Evolutionary conservation across 2,888 invertebrate genomes (phyloP).

Genomic region (Imbricaverruca yamaguchii): DNA sequence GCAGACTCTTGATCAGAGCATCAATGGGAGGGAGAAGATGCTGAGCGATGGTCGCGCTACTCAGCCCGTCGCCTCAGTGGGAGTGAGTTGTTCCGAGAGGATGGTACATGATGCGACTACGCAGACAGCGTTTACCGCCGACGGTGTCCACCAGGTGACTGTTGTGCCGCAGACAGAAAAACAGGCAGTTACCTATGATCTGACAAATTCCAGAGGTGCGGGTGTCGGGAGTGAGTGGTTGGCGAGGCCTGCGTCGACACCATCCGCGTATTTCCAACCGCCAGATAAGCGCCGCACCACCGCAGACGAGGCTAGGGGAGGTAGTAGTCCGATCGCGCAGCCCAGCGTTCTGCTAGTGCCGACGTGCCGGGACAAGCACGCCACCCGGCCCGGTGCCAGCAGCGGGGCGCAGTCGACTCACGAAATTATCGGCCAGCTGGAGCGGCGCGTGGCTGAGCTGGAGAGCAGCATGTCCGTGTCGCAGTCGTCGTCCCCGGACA

Average conservation of each 20-base stretch:
- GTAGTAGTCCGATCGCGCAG: no score
- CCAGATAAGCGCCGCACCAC: no score
- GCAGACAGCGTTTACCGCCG: neutral
- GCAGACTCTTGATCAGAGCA: neutral
- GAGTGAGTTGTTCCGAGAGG: neutral
- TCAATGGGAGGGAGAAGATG: neutral
- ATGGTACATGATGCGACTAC: neutral
- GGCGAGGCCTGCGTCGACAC: no score
- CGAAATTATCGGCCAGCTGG: neutral
- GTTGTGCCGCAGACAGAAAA: neutral
- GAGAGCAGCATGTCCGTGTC: neutral
- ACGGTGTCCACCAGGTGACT: no score
- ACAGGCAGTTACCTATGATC: neutral
- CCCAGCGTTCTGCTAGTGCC: no score
- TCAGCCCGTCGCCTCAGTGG: neutral
- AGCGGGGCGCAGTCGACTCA: no score
- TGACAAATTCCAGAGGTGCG: no score
- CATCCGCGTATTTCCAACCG: no score
- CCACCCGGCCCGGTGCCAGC: no score
- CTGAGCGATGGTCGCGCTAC: neutral
- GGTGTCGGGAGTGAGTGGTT: no score
- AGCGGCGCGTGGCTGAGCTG: neutral
- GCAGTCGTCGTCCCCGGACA: neutral
- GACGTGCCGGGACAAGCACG: no score
- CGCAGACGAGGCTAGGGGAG: no score